These are phyloP conservation scores for Cladopsammia gracilis DNA, from an alignment of 64 coral and sea anemone genomes.

Conservation along the genomic window DNA sequence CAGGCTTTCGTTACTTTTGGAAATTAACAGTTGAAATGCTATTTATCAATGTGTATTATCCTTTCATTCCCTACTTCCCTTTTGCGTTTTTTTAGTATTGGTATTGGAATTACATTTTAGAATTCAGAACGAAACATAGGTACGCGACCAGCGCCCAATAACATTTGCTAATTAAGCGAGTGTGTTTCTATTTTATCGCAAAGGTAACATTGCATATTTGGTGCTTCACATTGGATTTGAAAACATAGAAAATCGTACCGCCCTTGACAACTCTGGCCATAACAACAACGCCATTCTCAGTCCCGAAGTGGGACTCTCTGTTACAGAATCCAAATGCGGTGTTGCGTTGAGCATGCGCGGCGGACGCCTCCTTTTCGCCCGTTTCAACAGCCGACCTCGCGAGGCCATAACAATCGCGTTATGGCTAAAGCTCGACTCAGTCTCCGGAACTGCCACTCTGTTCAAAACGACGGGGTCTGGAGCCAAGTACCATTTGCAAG, in stretches of 20 bases:
- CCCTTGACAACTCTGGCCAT: slow-evolving; percentile 78
- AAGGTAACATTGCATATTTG: slow-evolving; percentile 85
- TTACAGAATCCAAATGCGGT: slow-evolving; percentile 80
- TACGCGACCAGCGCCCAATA: too few species aligned
- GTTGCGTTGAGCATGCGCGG: slow-evolving; percentile 76
- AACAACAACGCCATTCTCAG: slow-evolving; percentile 73
- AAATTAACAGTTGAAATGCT: too few species aligned
- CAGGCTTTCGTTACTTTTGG: too few species aligned
- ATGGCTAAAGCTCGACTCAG: slow-evolving; percentile 86
- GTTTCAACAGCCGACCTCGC: slow-evolving; percentile 76
- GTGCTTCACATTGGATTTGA: slow-evolving; percentile 91
- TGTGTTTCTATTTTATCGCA: not conserved
- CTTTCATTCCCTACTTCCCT: too few species aligned
- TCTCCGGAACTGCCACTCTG: slow-evolving; percentile 69
- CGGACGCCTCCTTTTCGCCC: slow-evolving; percentile 76
- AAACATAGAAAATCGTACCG: slow-evolving; percentile 45
- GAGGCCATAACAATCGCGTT: slow-evolving; percentile 91
- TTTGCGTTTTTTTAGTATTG: too few species aligned
- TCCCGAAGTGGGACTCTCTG: slow-evolving; percentile 36
- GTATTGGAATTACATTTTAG: too few species aligned
- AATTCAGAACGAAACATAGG: too few species aligned
- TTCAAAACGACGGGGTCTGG: slow-evolving; percentile 86
- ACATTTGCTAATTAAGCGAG: not conserved
- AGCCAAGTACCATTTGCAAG: slow-evolving; percentile 82
- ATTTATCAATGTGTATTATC: too few species aligned